A percentile compares a stretch with the other conserved stretches of the same genome.
These are phyloP conservation scores for Nematolebias whitei DNA, from an alignment of 2,113 vertebrate genomes.

Conservation along the genomic window DNA sequence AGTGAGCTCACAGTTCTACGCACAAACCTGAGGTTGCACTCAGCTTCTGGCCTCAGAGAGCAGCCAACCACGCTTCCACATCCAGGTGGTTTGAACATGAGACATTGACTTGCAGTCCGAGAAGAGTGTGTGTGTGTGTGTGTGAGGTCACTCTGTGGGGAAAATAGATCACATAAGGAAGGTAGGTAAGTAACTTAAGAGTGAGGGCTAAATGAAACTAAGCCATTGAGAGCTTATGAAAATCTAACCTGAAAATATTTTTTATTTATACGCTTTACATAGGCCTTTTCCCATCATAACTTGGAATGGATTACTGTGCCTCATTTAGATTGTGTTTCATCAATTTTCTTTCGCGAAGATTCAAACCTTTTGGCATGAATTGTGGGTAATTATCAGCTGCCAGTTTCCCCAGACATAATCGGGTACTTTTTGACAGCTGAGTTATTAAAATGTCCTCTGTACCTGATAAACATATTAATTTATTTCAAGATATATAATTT, in stretches of 20 bases:
- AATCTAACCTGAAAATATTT: constrained; percentile 71
- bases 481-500: constrained; percentile 80
- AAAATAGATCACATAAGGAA: constrained; percentile 63
- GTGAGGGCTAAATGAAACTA: constrained; percentile 68
- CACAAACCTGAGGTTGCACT: constrained; percentile 37
- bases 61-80: constrained; percentile 21
- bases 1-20: constrained; percentile 53
- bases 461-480: constrained; percentile 84
- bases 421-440: constrained; percentile 78
- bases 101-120: constrained; percentile 35
- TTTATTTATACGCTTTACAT: constrained; percentile 65
- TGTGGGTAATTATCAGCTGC: constrained; percentile 78
- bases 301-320: constrained; percentile 69
- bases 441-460: constrained; percentile 80
- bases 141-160: constrained; percentile 40
- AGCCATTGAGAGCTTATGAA: constrained; percentile 72
- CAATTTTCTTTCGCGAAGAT: constrained; percentile 69
- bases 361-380: constrained; percentile 62
- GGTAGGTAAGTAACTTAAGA: constrained; percentile 74
- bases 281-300: constrained; percentile 69
- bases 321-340: constrained; percentile 75
- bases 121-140: not conserved
- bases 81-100: constrained; percentile 61
- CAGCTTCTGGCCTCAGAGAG: constrained; percentile 33
- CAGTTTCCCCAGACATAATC: constrained; percentile 75